Evolutionary conservation across 1,140 invertebrate genomes (phyloP).

Genomic region (Leptoteleia sp.): DNA sequence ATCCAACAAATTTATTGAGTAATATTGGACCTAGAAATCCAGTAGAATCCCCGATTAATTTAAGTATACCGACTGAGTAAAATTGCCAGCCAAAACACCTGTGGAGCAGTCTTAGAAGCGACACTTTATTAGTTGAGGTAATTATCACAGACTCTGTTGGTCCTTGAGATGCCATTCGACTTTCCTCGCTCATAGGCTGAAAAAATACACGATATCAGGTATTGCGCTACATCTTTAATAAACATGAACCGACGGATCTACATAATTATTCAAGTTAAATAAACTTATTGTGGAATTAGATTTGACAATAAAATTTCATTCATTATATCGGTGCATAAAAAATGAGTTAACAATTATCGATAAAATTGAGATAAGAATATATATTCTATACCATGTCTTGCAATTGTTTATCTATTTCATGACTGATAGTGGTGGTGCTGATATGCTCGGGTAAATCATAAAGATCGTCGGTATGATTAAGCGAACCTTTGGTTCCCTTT

Average conservation of each 20-base stretch:
- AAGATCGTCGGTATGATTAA: conserved; percentile 90
- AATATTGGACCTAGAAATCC: conserved; percentile 95
- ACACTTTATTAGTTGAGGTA: conserved; percentile 79
- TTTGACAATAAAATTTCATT: no score
- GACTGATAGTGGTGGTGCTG: conserved; percentile 83
- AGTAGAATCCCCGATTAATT: conserved; percentile 90
- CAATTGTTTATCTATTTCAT: conserved; percentile 81
- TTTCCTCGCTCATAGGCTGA: conserved; percentile 50
- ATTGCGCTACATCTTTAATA: background rate
- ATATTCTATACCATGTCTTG: conserved; percentile 60
- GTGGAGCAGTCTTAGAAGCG: conserved; percentile 89
- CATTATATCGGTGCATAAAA: no score
- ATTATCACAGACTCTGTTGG: conserved; percentile 64
- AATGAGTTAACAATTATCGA: background rate
- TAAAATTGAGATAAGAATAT: background rate
- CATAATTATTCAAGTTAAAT: no score
- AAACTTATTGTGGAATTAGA: no score
- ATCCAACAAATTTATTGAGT: conserved; percentile 90
- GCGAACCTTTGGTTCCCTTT: conserved; percentile 88
- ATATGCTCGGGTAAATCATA: conserved; percentile 90
- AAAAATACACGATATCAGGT: conserved; percentile 25
- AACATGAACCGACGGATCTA: no score
- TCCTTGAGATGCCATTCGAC: conserved; percentile 14
- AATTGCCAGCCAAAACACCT: conserved; percentile 93
- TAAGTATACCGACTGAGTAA: conserved; percentile 93